phyloP scores from a whole-genome alignment of 2,797 vertebrate species.

The Smutsia temminckii region DNA sequence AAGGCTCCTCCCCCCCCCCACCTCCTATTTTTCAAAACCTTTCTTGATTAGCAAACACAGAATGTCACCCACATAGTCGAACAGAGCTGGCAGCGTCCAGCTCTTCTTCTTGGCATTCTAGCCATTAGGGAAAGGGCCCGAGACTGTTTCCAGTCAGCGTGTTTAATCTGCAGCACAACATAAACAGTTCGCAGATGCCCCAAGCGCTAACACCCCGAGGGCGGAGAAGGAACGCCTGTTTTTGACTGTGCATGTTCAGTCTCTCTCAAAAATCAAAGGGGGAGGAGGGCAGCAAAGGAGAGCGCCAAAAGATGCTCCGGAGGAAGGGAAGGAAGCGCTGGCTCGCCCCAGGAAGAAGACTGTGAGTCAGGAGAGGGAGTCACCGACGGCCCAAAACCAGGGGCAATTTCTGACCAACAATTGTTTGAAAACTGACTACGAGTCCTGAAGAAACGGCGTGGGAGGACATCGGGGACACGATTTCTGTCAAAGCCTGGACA shows the following conservation, averaged over 20 bases:
- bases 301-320: constrained; percentile 36
- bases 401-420: not conserved
- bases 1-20: not conserved
- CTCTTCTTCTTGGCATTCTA: not conserved
- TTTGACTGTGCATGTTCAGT: not conserved
- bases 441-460: not conserved
- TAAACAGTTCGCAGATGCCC: constrained; percentile 5
- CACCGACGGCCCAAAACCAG: not conserved
- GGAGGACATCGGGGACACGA: not conserved
- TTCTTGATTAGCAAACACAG: not conserved
- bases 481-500: not conserved
- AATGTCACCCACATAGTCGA: not conserved
- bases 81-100: not conserved
- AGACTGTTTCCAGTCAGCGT: not conserved
- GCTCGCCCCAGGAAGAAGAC: not conserved
- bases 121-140: not conserved
- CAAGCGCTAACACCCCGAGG: not conserved
- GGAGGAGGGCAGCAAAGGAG: not conserved
- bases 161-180: not conserved
- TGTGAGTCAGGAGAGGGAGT: not conserved
- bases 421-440: not conserved
- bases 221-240: not conserved
- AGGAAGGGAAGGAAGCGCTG: not conserved
- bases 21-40: not conserved
- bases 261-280: not conserved